phyloP scores from a whole-genome alignment of 2,113 vertebrate genomes.

The Macaca nemestrina region DNA sequence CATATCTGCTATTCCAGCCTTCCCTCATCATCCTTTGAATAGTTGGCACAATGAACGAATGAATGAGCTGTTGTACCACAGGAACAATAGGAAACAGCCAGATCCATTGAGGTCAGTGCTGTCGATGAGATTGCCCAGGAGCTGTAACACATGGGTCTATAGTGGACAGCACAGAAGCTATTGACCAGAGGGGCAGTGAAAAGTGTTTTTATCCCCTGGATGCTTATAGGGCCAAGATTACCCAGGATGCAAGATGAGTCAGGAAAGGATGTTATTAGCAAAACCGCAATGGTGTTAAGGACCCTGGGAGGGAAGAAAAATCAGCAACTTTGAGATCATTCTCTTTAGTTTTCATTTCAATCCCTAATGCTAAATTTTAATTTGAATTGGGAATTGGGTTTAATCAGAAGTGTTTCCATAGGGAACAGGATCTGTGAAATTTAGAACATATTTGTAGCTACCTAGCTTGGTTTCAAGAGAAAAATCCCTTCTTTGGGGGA shows the following conservation, averaged over 20 bases:
- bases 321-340: background rate
- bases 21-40: background rate
- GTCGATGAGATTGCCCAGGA: background rate
- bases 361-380: constrained; percentile 42
- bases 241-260: background rate
- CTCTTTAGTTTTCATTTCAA: constrained; percentile 43
- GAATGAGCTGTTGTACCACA: background rate
- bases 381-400: constrained; percentile 61
- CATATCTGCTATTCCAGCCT: background rate
- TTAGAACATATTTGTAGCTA: background rate
- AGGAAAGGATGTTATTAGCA: background rate
- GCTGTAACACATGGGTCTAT: background rate
- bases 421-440: constrained; percentile 38
- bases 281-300: background rate
- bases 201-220: background rate
- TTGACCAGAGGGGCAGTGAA: background rate
- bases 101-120: background rate
- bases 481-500: background rate
- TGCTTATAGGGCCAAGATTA: background rate
- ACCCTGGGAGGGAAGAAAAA: constrained; percentile 22
- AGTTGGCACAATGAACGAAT: background rate
- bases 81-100: background rate
- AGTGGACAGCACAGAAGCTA: background rate
- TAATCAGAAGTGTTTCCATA: constrained; percentile 46
- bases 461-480: constrained; percentile 38